Conservation (phyloP, 1,140 invertebrate genomes). For the Schmidtea mediterranea region DNA sequence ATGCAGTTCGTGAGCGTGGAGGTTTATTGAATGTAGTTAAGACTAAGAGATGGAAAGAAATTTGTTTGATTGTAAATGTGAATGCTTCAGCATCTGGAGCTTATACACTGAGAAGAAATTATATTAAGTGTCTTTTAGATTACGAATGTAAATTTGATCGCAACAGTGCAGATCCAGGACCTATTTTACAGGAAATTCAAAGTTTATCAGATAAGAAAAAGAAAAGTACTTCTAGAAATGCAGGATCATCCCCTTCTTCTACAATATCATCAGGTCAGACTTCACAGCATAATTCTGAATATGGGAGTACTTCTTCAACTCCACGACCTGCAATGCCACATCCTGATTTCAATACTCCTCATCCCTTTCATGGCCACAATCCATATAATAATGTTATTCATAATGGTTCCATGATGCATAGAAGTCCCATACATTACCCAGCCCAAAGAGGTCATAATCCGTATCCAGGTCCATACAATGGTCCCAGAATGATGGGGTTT, state of each 20-base stretch:
- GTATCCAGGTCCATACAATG: no score
- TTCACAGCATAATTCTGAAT: background rate
- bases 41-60: constrained; percentile 92
- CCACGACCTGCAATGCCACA: no score
- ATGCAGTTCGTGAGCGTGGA: constrained; percentile 70
- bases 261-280: background rate
- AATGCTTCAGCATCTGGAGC: constrained; percentile 81
- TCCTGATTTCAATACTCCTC: no score
- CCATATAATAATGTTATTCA: no score
- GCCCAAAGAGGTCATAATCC: no score
- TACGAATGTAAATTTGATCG: constrained; percentile 87
- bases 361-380: no score
- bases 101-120: constrained; percentile 80
- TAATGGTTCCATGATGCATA: no score
- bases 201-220: constrained; percentile 19
- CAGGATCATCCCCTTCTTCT: constrained; percentile 1
- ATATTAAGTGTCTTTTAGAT: constrained; percentile 74
- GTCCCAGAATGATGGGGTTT: no score
- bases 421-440: no score
- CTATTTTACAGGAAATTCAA: constrained; percentile 57
- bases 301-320: background rate
- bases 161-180: constrained; percentile 70
- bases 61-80: constrained; percentile 64
- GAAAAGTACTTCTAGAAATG: background rate
- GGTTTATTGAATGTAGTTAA: constrained; percentile 88